phyloP scores from a whole-genome alignment of 2,888 invertebrate genomes.

The Apamea epomidion region DNA sequence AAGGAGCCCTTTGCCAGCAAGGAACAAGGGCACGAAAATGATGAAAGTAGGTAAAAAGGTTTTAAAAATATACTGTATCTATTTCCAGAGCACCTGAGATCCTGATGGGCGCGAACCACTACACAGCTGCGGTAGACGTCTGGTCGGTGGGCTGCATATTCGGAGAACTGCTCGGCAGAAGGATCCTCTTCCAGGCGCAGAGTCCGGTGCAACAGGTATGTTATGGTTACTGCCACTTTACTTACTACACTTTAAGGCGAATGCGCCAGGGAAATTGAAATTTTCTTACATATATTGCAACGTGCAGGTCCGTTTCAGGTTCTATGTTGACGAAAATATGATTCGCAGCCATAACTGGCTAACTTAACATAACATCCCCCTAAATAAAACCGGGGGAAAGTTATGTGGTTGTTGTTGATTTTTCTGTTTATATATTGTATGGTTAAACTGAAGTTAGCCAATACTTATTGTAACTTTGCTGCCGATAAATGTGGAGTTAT shows the following conservation, averaged over 20 bases:
- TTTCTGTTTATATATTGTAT: too few species aligned
- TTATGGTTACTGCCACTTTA: background rate
- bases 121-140: slow-evolving; percentile 98
- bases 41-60: background rate
- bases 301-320: too few species aligned
- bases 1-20: background rate
- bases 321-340: too few species aligned
- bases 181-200: slow-evolving; percentile 99
- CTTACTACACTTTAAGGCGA: background rate
- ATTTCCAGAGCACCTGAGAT: slow-evolving; percentile 97
- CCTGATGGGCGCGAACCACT: slow-evolving; percentile 99
- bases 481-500: too few species aligned
- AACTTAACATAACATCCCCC: too few species aligned
- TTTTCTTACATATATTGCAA: too few species aligned
- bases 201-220: slow-evolving; percentile 98
- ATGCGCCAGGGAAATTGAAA: background rate
- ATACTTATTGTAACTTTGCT: too few species aligned
- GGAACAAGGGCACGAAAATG: background rate
- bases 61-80: background rate
- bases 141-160: slow-evolving; percentile 99
- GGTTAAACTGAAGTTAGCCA: too few species aligned
- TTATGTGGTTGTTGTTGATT: too few species aligned
- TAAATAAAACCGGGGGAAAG: too few species aligned
- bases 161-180: slow-evolving; percentile 98
- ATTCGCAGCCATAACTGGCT: too few species aligned